These are phyloP conservation scores for Rattus rattus DNA, from an alignment of 2,113 vertebrate species.

Conservation along the genomic window DNA sequence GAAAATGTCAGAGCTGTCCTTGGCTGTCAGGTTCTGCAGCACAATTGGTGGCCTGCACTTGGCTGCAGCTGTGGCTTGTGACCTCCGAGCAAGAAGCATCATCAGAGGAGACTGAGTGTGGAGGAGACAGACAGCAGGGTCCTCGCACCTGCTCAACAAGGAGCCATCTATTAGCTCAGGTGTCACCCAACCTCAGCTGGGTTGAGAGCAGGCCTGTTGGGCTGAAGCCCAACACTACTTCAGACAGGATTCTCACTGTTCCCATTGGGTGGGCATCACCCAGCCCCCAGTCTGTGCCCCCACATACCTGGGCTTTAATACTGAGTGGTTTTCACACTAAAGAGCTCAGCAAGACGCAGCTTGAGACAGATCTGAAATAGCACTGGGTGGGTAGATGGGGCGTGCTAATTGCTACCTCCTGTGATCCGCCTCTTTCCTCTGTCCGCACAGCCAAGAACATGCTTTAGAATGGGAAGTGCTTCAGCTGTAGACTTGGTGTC, in stretches of 20 bases:
- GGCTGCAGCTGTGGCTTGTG: background rate
- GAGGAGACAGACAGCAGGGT: background rate
- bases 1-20: background rate
- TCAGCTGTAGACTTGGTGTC: background rate
- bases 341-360: slow-evolving; percentile 35
- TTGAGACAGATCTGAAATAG: slow-evolving; percentile 46
- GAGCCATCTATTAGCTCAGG: background rate
- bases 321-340: background rate
- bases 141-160: background rate
- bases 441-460: background rate
- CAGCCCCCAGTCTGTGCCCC: background rate
- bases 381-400: slow-evolving; percentile 5
- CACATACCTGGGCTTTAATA: background rate
- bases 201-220: background rate
- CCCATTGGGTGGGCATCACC: background rate
- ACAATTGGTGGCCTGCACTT: fast-evolving
- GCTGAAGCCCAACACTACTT: background rate
- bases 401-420: slow-evolving; percentile 9
- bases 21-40: background rate
- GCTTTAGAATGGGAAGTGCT: background rate
- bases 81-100: background rate
- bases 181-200: background rate
- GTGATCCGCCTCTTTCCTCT: background rate
- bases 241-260: fast-evolving
- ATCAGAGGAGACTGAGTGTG: background rate